A percentile compares a stretch with the other conserved stretches of the same genome.
Conservation (phyloP, 2,888 invertebrate genomes). For the Drosophila cognata region DNA sequence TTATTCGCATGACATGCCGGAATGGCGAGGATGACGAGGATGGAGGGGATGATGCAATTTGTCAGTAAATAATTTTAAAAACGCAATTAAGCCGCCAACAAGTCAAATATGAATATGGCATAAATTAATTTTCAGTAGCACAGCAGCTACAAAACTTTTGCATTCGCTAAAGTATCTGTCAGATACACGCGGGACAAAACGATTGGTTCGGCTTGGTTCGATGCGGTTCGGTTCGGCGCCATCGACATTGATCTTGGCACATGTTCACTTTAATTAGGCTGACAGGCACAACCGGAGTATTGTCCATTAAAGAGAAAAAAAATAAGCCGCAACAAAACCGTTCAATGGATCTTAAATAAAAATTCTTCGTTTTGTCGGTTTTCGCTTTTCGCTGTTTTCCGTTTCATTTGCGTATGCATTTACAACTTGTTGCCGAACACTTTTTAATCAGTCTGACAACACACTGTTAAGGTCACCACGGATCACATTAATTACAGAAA, state of each 20-base stretch:
- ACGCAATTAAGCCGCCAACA: conserved; percentile 67
- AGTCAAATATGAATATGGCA: conserved; percentile 59
- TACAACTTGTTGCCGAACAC: conserved; percentile 77
- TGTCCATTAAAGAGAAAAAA: conserved; percentile 59
- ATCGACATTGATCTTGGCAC: conserved; percentile 79
- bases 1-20: conserved; percentile 34
- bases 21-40: background rate
- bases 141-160: conserved; percentile 36
- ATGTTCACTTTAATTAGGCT: conserved; percentile 79
- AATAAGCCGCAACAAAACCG: conserved; percentile 13
- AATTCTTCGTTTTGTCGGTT: conserved; percentile 23
- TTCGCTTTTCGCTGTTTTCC: conserved; percentile 42
- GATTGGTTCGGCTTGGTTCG: background rate
- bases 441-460: conserved; percentile 76
- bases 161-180: conserved; percentile 54
- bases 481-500: conserved; percentile 75
- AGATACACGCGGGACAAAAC: conserved; percentile 40
- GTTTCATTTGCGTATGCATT: conserved; percentile 61
- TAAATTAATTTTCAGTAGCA: conserved; percentile 75
- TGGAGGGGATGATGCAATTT: conserved; percentile 51
- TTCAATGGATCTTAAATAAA: conserved; percentile 33
- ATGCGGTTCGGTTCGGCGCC: conserved; percentile 59
- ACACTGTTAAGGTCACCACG: conserved; percentile 73
- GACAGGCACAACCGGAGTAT: conserved; percentile 42
- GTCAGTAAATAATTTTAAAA: conserved; percentile 57